Conservation (phyloP, 2,888 invertebrate genomes). For the Oscheius sp. region DNA sequence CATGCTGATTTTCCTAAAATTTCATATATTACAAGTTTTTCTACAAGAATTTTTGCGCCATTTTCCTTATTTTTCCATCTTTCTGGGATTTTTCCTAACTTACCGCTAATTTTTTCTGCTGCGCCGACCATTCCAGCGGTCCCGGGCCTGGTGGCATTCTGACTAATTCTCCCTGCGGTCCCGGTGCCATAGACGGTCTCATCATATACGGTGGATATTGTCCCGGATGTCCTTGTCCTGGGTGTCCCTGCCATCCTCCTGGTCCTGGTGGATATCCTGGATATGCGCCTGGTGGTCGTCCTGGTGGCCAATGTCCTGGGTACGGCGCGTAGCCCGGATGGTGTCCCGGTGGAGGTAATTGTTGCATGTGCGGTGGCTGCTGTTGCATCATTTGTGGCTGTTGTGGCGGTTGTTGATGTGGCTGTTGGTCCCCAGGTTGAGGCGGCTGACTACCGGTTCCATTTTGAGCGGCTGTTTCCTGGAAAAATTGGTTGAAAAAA, state of each 20-base stretch:
- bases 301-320: conserved; percentile 32
- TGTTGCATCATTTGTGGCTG: too few species aligned
- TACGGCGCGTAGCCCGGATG: conserved; percentile 36
- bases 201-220: conserved; percentile 49
- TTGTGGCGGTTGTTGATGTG: conserved; percentile 1
- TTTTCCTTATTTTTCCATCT: too few species aligned
- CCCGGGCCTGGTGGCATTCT: conserved; percentile 60
- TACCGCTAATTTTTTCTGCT: conserved; percentile 37
- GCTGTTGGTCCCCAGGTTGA: conserved; percentile 8
- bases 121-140: conserved; percentile 61
- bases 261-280: conserved; percentile 8
- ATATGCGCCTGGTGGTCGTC: conserved; percentile 14
- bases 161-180: conserved; percentile 48
- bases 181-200: conserved; percentile 42
- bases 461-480: conserved; percentile 28
- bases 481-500: conserved; percentile 1
- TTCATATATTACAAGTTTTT: not conserved
- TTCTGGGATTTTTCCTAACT: not conserved
- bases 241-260: not conserved
- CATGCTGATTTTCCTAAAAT: conserved; percentile 6
- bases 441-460: not conserved
- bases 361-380: too few species aligned
- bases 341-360: conserved; percentile 9
- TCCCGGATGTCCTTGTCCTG: conserved; percentile 15
- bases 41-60: too few species aligned